A percentile compares a stretch with the other conserved stretches of the same genome.
phyloP scores from a whole-genome alignment of 1,140 invertebrate species.

The Bombus superbus region DNA sequence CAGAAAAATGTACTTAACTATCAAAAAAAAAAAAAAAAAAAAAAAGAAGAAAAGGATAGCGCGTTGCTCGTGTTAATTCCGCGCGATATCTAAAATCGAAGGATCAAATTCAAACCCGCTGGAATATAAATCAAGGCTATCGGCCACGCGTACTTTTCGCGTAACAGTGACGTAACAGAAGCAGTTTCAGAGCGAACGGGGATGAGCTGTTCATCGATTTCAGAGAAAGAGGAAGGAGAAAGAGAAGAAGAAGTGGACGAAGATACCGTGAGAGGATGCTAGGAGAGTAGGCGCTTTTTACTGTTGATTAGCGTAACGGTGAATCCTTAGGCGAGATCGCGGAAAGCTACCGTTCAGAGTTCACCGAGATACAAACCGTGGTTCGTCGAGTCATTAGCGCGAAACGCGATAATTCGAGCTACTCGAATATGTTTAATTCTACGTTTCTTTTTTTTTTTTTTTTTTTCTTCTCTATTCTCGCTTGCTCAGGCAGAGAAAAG shows the following conservation, averaged over 20 bases:
- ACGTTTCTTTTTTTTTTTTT: background rate
- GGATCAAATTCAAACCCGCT: rapidly evolving
- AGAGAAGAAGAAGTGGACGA: background rate
- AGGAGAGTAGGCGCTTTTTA: conserved; percentile 40
- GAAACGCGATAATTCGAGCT: background rate
- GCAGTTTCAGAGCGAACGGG: background rate
- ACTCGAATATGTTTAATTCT: background rate
- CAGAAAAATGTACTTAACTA: background rate
- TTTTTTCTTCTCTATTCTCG: background rate
- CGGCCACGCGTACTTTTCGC: background rate
- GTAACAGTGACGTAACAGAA: background rate
- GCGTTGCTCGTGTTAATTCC: too few species aligned
- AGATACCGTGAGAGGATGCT: conserved; percentile 11
- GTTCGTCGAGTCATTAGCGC: conserved; percentile 1
- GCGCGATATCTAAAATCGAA: too few species aligned
- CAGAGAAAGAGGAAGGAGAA: background rate
- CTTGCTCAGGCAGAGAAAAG: background rate
- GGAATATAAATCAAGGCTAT: background rate
- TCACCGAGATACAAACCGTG: background rate
- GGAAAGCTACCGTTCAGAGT: conserved; percentile 27
- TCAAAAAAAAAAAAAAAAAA: too few species aligned
- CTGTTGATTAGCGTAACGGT: conserved; percentile 58
- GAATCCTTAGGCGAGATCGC: conserved; percentile 55
- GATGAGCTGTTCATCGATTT: background rate
- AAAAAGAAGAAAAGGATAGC: too few species aligned